Evolutionary conservation across 1,140 invertebrate genomes (phyloP).

Genomic region (Aphidius ervi): DNA sequence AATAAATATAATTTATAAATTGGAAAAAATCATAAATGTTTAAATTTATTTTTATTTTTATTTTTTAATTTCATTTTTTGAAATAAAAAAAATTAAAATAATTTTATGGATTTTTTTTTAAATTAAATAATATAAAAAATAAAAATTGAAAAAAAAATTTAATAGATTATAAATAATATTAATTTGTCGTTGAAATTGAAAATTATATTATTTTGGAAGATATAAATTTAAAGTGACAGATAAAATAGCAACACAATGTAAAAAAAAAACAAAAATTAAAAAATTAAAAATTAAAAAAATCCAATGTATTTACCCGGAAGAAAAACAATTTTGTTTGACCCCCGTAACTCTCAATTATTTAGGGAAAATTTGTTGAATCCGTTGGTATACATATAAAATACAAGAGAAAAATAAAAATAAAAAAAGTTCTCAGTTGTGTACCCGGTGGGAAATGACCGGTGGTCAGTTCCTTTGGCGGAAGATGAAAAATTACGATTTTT

Average conservation of each 20-base stretch:
- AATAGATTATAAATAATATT: too few species aligned
- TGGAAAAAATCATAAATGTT: too few species aligned
- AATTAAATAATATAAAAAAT: too few species aligned
- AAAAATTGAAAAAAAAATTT: too few species aligned
- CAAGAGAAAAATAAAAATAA: constrained; percentile 7
- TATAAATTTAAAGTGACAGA: background rate
- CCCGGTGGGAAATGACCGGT: constrained; percentile 29
- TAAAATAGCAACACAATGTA: background rate
- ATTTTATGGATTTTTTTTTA: too few species aligned
- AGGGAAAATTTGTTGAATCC: constrained; percentile 36
- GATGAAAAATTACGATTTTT: constrained; percentile 31
- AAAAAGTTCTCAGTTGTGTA: background rate
- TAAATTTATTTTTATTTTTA: too few species aligned
- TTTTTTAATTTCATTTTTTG: too few species aligned
- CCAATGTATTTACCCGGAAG: constrained; percentile 13
- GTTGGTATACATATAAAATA: constrained; percentile 6
- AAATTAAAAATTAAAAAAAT: constrained; percentile 10
- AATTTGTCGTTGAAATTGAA: too few species aligned
- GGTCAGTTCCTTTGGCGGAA: constrained; percentile 21
- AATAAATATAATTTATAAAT: too few species aligned
- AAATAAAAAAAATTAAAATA: too few species aligned
- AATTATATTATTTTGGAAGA: too few species aligned
- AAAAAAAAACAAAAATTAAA: constrained; percentile 1
- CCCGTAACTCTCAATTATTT: constrained; percentile 36
- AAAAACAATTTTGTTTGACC: constrained; percentile 13